phyloP scores from a whole-genome alignment of 2,888 invertebrate genomes.

The Drosophila diplacantha region DNA sequence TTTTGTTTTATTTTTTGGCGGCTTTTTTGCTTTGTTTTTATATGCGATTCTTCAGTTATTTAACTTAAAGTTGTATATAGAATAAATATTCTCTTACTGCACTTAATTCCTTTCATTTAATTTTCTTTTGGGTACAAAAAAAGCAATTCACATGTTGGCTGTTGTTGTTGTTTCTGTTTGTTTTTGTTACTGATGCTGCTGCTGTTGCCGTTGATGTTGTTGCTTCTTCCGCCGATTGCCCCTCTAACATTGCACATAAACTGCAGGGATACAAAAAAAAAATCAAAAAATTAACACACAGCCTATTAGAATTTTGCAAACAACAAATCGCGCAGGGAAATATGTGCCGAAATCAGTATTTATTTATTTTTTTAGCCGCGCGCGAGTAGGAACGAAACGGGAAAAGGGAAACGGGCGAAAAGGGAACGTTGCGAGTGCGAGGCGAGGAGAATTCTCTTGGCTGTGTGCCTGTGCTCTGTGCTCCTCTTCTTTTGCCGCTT shows the following conservation, averaged over 20 bases:
- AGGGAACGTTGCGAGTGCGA: constrained; percentile 18
- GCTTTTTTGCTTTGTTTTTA: constrained; percentile 30
- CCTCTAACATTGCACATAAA: constrained; percentile 57
- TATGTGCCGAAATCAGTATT: constrained; percentile 21
- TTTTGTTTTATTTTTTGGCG: constrained; percentile 32
- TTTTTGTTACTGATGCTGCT: constrained; percentile 38
- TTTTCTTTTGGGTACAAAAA: constrained; percentile 33
- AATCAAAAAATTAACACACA: neutral
- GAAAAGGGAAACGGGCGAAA: constrained; percentile 22
- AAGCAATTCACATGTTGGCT: constrained; percentile 49
- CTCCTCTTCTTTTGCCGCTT: constrained; percentile 26
- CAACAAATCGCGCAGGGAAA: constrained; percentile 5
- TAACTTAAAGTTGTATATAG: constrained; percentile 8
- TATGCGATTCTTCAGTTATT: constrained; percentile 5
- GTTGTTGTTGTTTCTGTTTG: constrained; percentile 32
- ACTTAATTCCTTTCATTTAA: constrained; percentile 31
- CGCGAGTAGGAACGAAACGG: constrained; percentile 23
- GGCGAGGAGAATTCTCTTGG: constrained; percentile 12
- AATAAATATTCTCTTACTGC: constrained; percentile 20
- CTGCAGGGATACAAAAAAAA: constrained; percentile 47
- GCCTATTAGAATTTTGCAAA: constrained; percentile 22
- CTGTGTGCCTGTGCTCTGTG: neutral
- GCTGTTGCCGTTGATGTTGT: constrained; percentile 9
- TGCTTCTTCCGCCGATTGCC: constrained; percentile 37
- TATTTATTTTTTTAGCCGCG: constrained; percentile 40